Conservation (phyloP, 2,113 vertebrate genomes). For the Clarias magur region DNA sequence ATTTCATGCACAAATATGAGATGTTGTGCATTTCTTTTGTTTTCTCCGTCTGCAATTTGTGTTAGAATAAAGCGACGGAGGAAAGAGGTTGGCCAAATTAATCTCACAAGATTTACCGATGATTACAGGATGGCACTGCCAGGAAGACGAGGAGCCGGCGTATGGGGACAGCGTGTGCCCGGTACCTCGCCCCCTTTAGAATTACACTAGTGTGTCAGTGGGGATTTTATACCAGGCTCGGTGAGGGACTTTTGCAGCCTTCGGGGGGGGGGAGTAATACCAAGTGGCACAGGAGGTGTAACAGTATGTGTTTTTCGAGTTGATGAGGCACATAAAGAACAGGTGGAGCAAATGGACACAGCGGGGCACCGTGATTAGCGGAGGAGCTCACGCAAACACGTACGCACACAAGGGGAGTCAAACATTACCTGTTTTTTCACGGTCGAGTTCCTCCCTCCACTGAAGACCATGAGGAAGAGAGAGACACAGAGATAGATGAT, state of each 20-base stretch:
- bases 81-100: slow-evolving; percentile 9
- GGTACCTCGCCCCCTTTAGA: background rate
- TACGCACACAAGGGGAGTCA: slow-evolving; percentile 45
- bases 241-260: background rate
- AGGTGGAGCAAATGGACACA: background rate
- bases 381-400: slow-evolving; percentile 11
- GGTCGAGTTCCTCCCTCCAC: slow-evolving; percentile 84
- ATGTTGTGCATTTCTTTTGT: background rate
- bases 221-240: background rate
- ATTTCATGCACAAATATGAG: background rate
- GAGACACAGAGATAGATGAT: slow-evolving; percentile 49
- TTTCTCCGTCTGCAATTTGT: background rate
- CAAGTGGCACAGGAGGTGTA: slow-evolving; percentile 21
- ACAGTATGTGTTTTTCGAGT: background rate
- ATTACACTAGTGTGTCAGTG: background rate
- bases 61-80: background rate
- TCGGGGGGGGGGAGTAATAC: background rate
- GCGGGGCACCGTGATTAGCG: background rate
- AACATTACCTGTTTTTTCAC: slow-evolving; percentile 92
- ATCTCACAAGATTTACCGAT: background rate
- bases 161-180: background rate
- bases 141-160: slow-evolving; percentile 8
- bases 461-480: slow-evolving; percentile 50
- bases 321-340: background rate
- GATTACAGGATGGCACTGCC: slow-evolving; percentile 32